Base-by-base conservation (phyloP, 2,888 invertebrate genomes). In the Thelaira solivaga region DNA sequence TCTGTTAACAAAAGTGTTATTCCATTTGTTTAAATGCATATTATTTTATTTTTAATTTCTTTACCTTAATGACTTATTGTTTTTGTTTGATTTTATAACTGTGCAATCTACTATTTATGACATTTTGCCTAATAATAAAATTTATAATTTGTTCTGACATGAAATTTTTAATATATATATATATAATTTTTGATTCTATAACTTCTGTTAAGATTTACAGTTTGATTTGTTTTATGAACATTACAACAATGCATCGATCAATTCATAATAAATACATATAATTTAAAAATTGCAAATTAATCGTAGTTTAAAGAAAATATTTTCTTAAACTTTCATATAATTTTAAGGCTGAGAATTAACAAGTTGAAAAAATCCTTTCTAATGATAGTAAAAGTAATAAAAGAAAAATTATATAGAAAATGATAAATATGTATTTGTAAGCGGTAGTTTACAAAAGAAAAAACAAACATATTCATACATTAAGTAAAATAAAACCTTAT, bases 61-160 rank as follows among this genome's bases (percentile, higher is more conserved):
- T 20, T 11, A 39, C 8, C 10, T 26, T 51, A 5, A 39, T 62
- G 43, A 71, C 22, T 47, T 62, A 29, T 69, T 31, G 20, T 69
- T 69, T 62, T 41, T 57, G 59, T 69, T 47, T 64, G 69, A 57
- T 64, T 18, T 24, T 57, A 45, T 31, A 39, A 68, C 53, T 78
- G 78, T 78, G 78, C 78, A 78, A 78, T 78, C 29, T 64, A 57
- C 64, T 47, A 64, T 72, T 72, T 64, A 55, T 39, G 45, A 62
- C 26, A 39, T 47, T 41, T 64, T 71, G 43, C 47, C 41, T 59
- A n/a, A 34, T 65, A 67, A 59, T 53, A 53, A 59, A 62, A 55
- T 22, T 62, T 43, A 57, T 59, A 43, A 22, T 61, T 57, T 47
- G 18, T 59, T 69, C 31, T 29, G 65, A 68, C 43, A 34, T 41